Conservation (phyloP, 1,140 invertebrate species). For the Ceratosolen solmsi region DNA sequence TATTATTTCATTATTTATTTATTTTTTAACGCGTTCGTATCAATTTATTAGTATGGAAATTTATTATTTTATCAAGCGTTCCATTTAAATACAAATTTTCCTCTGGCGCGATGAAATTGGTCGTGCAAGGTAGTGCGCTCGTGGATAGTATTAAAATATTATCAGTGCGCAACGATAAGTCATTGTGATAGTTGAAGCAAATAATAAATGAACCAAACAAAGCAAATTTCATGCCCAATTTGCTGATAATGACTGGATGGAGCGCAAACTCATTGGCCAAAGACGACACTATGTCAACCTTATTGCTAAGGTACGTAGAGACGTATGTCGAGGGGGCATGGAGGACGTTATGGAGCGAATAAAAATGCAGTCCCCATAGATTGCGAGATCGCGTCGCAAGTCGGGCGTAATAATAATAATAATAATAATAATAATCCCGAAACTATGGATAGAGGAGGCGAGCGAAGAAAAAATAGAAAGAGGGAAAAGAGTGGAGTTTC, state of each 20-base stretch:
- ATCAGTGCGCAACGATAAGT: no score
- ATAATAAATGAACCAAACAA: background rate
- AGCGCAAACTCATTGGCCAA: background rate
- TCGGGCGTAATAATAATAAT: background rate
- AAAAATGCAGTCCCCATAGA: background rate
- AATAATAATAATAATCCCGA: background rate
- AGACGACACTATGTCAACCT: background rate
- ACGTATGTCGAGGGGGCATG: background rate
- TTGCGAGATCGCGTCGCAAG: background rate
- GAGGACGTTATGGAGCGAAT: no score
- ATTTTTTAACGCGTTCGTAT: no score
- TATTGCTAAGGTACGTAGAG: background rate
- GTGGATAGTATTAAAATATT: no score
- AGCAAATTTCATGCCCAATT: background rate
- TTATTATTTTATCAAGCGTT: no score
- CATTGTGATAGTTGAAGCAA: no score
- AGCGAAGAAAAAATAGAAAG: slow-evolving; percentile 43
- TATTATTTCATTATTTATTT: no score
- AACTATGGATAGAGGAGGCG: slow-evolving; percentile 1
- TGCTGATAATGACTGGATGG: background rate
- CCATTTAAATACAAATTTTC: no score
- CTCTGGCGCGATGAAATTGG: no score
- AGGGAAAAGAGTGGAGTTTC: slow-evolving; percentile 33
- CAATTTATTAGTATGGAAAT: no score
- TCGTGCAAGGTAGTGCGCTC: no score